Evolutionary conservation across 2,113 vertebrate species (phyloP), one percentile per base, ranked within the genome.

Genomic region (Mola mola): DNA sequence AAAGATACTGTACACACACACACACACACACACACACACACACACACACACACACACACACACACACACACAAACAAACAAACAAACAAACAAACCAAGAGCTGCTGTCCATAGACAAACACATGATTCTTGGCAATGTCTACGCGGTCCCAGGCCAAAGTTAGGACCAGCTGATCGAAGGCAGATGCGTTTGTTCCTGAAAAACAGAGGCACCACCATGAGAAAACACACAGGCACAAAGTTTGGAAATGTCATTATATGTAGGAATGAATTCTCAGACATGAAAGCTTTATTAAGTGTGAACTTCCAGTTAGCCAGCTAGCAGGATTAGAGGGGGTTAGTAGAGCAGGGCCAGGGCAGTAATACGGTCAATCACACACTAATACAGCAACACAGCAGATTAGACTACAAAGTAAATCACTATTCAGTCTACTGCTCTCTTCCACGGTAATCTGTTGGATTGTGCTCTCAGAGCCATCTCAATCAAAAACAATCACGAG

Each of bases 121-220:
- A 98, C 96, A 16, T 98, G 96, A 88, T 96, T 97, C 93, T 99
- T 99, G 88, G 97, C 97, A 78, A 99, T 98, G 89, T 99, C 97
- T 57, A 99, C 97, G 76, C 97, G 93, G 89, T 99, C 94, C 97
- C 97, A 99, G 2, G 97, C 97, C 84, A 99, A 89, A 12, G 97
- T 98, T 83, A 99, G 93, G 79, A 97, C 95, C 67, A 99, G 94
- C 79, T 99, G 97, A 90, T 99, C 97, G 87, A 98, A 96, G 19
- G 96, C 94, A 89, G 96, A 95, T 2, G 93, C 93, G 67, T 98
- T 97, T 24, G 97, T 98, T 75, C 97, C 97, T 99, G 87, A 79
- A 90, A 66, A 5, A 64, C 44, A 82, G 22, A 82, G 22, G 29
- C 77, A 81, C 8, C 81, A 33, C 48, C 56, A 26, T 62, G 38